Conservation (phyloP, 2,113 vertebrate genomes). For the Trematocara macrostoma region DNA sequence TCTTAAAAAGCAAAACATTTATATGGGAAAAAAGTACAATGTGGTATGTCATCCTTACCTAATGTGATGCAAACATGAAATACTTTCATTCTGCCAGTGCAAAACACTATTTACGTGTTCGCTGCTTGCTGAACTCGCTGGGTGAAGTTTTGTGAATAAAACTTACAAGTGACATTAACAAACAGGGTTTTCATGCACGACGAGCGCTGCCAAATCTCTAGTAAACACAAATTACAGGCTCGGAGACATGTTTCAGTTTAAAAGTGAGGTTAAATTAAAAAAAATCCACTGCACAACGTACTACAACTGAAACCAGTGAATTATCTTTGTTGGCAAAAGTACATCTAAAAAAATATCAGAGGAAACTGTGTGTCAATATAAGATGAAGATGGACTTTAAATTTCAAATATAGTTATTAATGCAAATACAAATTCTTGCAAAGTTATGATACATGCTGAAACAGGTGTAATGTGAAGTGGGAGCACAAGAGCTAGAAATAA, state of each 20-base stretch:
- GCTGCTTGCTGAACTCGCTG: background rate
- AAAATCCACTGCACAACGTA: background rate
- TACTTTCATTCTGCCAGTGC: slow-evolving; percentile 14
- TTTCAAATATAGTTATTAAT: background rate
- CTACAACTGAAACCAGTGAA: background rate
- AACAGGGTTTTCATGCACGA: background rate
- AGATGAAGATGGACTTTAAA: background rate
- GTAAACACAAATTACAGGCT: background rate
- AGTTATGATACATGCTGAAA: background rate
- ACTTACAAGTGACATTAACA: slow-evolving; percentile 13
- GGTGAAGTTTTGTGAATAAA: background rate
- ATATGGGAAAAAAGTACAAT: slow-evolving; percentile 34
- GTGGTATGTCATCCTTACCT: slow-evolving; percentile 23
- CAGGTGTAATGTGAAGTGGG: background rate
- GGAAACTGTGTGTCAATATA: background rate
- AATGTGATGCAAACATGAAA: slow-evolving; percentile 47
- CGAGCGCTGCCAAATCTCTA: background rate
- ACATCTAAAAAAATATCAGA: background rate
- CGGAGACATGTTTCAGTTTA: background rate
- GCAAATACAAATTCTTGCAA: background rate
- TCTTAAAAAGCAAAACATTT: slow-evolving; percentile 24
- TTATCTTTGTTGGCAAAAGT: background rate
- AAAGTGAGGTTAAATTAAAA: background rate
- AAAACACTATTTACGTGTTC: slow-evolving; percentile 37
- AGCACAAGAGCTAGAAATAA: background rate